Evolutionary conservation across 2,888 invertebrate genomes (phyloP).

Genomic region (Mythimna ferrago): DNA sequence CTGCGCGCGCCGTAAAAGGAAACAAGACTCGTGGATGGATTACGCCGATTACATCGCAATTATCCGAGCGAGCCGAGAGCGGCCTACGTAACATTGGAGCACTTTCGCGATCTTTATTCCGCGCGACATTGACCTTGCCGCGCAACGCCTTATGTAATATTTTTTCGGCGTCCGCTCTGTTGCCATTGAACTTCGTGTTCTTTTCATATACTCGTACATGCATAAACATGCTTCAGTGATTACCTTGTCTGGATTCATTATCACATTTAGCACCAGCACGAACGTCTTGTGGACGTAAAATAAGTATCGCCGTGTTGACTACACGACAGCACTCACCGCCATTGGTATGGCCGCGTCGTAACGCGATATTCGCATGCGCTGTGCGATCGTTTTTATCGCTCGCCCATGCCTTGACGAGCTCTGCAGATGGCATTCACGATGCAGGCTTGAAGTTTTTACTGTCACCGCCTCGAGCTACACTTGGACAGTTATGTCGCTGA

Average conservation of each 20-base stretch:
- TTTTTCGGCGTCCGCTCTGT: slow-evolving; percentile 81
- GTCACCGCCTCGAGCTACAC: slow-evolving; percentile 73
- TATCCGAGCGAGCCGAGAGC: slow-evolving; percentile 81
- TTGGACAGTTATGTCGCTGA: slow-evolving; percentile 79
- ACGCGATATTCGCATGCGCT: slow-evolving; percentile 80
- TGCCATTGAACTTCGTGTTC: slow-evolving; percentile 80
- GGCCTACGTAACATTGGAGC: slow-evolving; percentile 81
- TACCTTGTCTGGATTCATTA: slow-evolving; percentile 72
- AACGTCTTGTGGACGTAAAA: slow-evolving; percentile 61
- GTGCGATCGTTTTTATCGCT: slow-evolving; percentile 81
- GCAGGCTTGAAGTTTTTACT: slow-evolving; percentile 80
- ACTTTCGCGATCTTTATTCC: slow-evolving; percentile 89
- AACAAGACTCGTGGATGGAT: slow-evolving; percentile 87
- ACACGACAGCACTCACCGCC: slow-evolving; percentile 66
- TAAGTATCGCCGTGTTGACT: slow-evolving; percentile 64
- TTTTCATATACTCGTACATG: slow-evolving; percentile 66
- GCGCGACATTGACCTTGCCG: slow-evolving; percentile 87
- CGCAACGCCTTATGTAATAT: slow-evolving; percentile 79
- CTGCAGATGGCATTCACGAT: slow-evolving; percentile 81
- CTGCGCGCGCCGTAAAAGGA: slow-evolving; percentile 88
- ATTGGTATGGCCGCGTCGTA: slow-evolving; percentile 76
- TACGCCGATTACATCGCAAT: slow-evolving; percentile 90
- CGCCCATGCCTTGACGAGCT: slow-evolving; percentile 76
- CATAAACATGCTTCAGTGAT: slow-evolving; percentile 75
- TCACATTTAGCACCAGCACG: slow-evolving; percentile 71